These are phyloP conservation scores for Drosophila falleni DNA, from an alignment of 2,888 invertebrate genomes.

Conservation along the genomic window DNA sequence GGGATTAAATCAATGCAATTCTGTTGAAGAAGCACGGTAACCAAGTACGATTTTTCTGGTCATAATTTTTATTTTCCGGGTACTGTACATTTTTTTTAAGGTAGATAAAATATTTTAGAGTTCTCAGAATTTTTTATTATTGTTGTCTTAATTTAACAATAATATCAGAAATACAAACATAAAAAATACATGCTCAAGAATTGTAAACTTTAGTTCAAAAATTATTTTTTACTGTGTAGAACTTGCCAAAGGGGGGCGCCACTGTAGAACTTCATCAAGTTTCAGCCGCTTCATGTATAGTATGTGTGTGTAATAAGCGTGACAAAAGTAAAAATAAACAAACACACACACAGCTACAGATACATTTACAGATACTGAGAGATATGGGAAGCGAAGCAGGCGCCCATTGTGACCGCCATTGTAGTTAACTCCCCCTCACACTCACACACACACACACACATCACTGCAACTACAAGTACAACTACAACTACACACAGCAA, in stretches of 20 bases:
- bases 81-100: too few relatives aligned
- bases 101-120: too few relatives aligned
- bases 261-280: constrained; percentile 72
- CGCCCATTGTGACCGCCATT: constrained; percentile 64
- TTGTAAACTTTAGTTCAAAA: too few relatives aligned
- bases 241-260: constrained; percentile 38
- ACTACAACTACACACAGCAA: constrained; percentile 10
- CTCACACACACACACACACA: constrained; percentile 7
- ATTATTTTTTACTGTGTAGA: neutral
- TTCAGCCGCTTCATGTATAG: constrained; percentile 21
- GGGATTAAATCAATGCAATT: too few relatives aligned
- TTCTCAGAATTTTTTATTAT: too few relatives aligned
- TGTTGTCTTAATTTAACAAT: too few relatives aligned
- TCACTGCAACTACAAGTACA: neutral
- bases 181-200: too few relatives aligned
- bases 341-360: constrained; percentile 30
- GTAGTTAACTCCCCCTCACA: constrained; percentile 53
- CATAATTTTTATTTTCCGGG: too few relatives aligned
- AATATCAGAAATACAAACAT: too few relatives aligned
- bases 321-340: constrained; percentile 74
- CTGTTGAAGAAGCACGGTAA: too few relatives aligned
- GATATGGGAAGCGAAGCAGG: constrained; percentile 20
- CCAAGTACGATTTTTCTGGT: too few relatives aligned
- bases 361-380: constrained; percentile 13
- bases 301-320: constrained; percentile 68